Conservation (phyloP, 2,888 invertebrate genomes). For the Melinaea menophilus region DNA sequence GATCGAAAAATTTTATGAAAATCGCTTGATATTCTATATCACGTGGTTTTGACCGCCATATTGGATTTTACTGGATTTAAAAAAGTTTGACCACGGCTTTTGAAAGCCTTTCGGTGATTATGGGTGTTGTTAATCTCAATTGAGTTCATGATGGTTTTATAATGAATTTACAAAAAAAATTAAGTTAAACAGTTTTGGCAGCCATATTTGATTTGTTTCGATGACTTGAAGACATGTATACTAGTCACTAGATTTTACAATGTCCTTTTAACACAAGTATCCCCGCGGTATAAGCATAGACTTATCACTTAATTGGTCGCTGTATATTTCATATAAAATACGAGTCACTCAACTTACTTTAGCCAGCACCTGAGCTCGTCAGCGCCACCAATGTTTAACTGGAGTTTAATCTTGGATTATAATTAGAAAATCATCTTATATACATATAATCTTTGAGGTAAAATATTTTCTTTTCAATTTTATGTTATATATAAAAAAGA, state of each 20-base stretch:
- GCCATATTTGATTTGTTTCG: too few species aligned
- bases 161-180: too few species aligned
- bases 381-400: slow-evolving; percentile 17
- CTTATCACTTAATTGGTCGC: slow-evolving; percentile 19
- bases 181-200: too few species aligned
- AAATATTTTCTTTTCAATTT: too few species aligned
- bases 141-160: too few species aligned
- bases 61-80: neutral
- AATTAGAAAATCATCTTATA: neutral
- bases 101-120: too few species aligned
- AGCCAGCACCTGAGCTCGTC: slow-evolving; percentile 57
- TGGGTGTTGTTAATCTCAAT: too few species aligned
- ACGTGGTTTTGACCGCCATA: neutral
- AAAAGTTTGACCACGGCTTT: neutral
- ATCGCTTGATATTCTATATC: neutral
- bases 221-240: too few species aligned
- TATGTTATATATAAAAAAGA: too few species aligned
- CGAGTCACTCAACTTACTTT: slow-evolving; percentile 63
- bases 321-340: slow-evolving; percentile 22
- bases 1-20: neutral
- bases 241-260: too few species aligned
- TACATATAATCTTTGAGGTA: too few species aligned
- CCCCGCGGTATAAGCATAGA: slow-evolving; percentile 8
- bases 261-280: too few species aligned
- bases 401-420: slow-evolving; percentile 9